Conservation (phyloP, 2,888 invertebrate genomes). For the Icerya purchasi region DNA sequence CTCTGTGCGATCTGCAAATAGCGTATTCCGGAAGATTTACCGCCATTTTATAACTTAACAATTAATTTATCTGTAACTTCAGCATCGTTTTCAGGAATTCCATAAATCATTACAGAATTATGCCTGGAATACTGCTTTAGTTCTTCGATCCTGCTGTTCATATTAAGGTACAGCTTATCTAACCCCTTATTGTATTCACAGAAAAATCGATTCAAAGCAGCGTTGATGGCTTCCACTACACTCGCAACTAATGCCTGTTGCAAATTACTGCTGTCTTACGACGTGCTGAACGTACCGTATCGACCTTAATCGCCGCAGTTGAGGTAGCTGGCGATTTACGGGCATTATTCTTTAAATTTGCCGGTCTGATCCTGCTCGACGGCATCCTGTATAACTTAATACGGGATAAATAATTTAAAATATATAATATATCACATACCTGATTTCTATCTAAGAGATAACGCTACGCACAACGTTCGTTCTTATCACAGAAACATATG, state of each 20-base stretch:
- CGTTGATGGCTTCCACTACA: not conserved
- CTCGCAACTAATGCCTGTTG: not conserved
- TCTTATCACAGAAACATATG: too few relatives aligned
- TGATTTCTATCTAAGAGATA: too few relatives aligned
- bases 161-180: not conserved
- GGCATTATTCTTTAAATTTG: too few relatives aligned
- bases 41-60: not conserved
- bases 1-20: not conserved
- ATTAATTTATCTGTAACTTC: not conserved
- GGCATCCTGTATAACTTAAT: too few relatives aligned
- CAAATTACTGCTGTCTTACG: too few relatives aligned
- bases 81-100: not conserved
- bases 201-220: not conserved
- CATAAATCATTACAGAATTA: not conserved
- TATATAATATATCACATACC: too few relatives aligned
- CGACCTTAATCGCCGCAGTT: too few relatives aligned
- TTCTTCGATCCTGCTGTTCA: not conserved
- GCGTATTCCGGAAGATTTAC: not conserved
- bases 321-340: too few relatives aligned
- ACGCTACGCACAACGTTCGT: too few relatives aligned
- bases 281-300: too few relatives aligned
- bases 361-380: too few relatives aligned
- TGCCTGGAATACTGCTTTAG: not conserved
- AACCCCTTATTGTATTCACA: not conserved
- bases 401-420: too few relatives aligned